phyloP scores from a whole-genome alignment of 23 tunicate species.

The Corella eumyota region DNA sequence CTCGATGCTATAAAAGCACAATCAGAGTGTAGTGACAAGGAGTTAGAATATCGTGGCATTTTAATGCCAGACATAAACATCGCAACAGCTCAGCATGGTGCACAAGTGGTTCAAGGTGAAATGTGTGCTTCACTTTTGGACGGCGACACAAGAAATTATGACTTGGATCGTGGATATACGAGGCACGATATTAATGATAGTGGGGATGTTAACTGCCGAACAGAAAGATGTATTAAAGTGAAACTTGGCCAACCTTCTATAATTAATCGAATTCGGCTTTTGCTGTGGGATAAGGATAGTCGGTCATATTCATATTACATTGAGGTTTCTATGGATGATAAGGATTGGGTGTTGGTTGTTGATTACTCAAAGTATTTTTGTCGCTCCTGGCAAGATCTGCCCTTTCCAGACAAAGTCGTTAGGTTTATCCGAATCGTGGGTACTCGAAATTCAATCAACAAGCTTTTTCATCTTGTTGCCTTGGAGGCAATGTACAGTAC shows the following conservation, averaged over 20 bases:
- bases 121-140: slow-evolving; percentile 76
- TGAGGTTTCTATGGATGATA: slow-evolving; percentile 85
- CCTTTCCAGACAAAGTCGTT: slow-evolving; percentile 73
- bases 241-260: slow-evolving; percentile 86
- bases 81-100: slow-evolving; percentile 82
- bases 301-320: slow-evolving; percentile 82
- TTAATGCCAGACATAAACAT: slow-evolving; percentile 76
- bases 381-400: slow-evolving; percentile 87
- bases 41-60: slow-evolving; percentile 56
- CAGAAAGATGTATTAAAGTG: slow-evolving; percentile 73
- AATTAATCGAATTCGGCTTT: slow-evolving; percentile 61
- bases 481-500: slow-evolving; percentile 74
- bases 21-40: slow-evolving; percentile 49
- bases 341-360: slow-evolving; percentile 64
- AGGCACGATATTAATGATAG: slow-evolving; percentile 76
- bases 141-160: slow-evolving; percentile 72
- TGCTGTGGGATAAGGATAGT: slow-evolving; percentile 84
- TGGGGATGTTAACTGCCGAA: slow-evolving; percentile 36
- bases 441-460: slow-evolving; percentile 78
- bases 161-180: slow-evolving; percentile 60
- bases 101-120: slow-evolving; percentile 91
- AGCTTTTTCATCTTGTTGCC: slow-evolving; percentile 76
- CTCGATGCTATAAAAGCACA: slow-evolving; percentile 84
- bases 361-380: slow-evolving; percentile 72
- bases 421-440: slow-evolving; percentile 93